A percentile compares a stretch with the other conserved stretches of the same genome.
Evolutionary conservation across 92 coral and sea anemone species (phyloP).

Genomic region (Porites divaricata): DNA sequence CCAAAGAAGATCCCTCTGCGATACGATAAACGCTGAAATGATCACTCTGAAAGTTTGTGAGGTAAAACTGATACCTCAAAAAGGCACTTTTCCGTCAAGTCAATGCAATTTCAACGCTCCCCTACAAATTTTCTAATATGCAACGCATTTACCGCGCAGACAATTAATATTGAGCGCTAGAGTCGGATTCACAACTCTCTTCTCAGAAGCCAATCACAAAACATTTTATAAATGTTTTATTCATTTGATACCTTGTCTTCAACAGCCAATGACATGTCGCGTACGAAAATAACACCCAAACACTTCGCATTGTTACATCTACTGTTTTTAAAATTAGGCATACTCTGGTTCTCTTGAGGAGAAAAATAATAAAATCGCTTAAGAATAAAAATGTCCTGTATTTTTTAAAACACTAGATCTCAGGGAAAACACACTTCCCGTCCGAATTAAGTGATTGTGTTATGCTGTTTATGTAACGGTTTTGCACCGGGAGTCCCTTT

Average conservation of each 20-base stretch:
- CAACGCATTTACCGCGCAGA: constrained; percentile 47
- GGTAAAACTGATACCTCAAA: background rate
- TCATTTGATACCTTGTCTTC: background rate
- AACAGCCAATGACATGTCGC: constrained; percentile 27
- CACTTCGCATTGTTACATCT: background rate
- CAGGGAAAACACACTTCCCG: background rate
- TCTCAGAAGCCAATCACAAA: constrained; percentile 22
- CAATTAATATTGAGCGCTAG: constrained; percentile 36
- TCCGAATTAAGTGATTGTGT: background rate
- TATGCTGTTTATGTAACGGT: too few relatives aligned
- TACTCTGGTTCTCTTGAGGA: background rate
- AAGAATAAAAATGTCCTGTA: background rate
- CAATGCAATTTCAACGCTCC: constrained; percentile 12
- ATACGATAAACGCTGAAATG: constrained; percentile 1
- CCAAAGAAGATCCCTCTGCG: background rate
- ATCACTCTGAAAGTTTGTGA: background rate
- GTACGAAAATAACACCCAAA: background rate
- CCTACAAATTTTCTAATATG: constrained; percentile 12
- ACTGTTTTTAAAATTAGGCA: background rate
- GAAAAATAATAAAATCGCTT: background rate
- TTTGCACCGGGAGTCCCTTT: too few relatives aligned
- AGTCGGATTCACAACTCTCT: constrained; percentile 21
- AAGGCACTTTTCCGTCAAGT: background rate
- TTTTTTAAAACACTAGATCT: background rate
- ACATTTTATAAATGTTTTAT: constrained; percentile 11